Percentiles rank a stretch among this genome's conserved stretches.
phyloP scores from a whole-genome alignment of 2,797 vertebrate genomes.

The Chaunax sp. region DNA sequence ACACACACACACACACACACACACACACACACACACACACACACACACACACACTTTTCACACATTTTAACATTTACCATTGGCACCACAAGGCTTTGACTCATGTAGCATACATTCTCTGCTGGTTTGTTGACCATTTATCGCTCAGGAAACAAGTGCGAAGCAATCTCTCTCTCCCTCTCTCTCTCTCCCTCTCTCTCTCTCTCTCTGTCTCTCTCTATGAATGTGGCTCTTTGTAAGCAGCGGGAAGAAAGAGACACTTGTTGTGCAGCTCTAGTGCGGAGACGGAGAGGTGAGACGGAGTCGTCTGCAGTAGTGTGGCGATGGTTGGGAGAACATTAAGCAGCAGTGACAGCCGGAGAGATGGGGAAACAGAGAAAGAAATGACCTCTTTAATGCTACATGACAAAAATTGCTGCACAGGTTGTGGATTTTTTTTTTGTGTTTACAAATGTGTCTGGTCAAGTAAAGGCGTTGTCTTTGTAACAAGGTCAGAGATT shows the following conservation, averaged over 20 bases:
- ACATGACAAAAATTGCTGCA: conserved; percentile 14
- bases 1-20: too few species aligned
- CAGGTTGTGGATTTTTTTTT: conserved; percentile 16
- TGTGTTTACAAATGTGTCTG: conserved; percentile 7
- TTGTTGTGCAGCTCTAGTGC: conserved; percentile 72
- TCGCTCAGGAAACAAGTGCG: conserved; percentile 65
- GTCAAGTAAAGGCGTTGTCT: not conserved
- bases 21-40: conserved; percentile 8
- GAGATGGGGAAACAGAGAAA: conserved; percentile 23
- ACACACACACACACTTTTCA: conserved; percentile 11
- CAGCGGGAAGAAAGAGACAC: conserved; percentile 76
- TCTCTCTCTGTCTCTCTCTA: conserved; percentile 27
- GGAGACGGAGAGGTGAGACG: conserved; percentile 54
- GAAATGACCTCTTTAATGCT: conserved; percentile 39
- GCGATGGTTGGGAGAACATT: conserved; percentile 21
- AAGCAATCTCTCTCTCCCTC: conserved; percentile 24
- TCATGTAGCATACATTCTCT: conserved; percentile 47
- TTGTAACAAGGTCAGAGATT: not conserved
- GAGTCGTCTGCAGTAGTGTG: conserved; percentile 44
- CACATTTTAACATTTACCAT: conserved; percentile 45
- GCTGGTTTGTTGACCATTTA: conserved; percentile 64
- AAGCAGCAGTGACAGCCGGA: conserved; percentile 50
- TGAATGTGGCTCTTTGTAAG: conserved; percentile 83
- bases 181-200: conserved; percentile 12
- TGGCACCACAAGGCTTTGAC: conserved; percentile 49